Evolutionary conservation across 2,888 invertebrate species (phyloP), one percentile per base, ranked within the genome.

Genomic region (Zygaena filipendulae): DNA sequence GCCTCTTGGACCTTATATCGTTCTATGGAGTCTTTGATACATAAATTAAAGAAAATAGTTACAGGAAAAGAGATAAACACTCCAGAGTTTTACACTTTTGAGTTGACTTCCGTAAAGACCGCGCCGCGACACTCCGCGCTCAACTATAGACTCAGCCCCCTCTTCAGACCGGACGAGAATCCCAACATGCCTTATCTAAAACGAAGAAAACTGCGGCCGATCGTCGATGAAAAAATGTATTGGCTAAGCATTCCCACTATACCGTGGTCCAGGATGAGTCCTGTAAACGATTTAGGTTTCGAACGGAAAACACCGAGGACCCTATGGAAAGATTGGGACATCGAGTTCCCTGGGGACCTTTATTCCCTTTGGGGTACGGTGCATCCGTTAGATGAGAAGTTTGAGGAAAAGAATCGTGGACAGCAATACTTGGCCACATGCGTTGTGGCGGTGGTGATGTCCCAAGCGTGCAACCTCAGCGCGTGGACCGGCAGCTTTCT

Each of bases 341-440:
- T 88, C 2, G 88, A 90, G 49, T 86, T 87, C 39, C 81, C 83
- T 2, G 82, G 84, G 2, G 87, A 86, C 35, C 57, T 90, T 1
- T 89, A 77, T 66, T 87, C 89, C 0, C 57, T 90, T 1, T 84
- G 86, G 82, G 87, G 88, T 1, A 81, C 80, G 16, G 47, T 88
- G 9, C 86, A 87, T 61, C 86, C 87, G 3, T 57, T 72, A 27
- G 84, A 86, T 18, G 44, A 54, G 0, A 77, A 74, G 38, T 90
- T 90, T 50, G 61, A 69, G 0, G 52, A 58, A 8, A 45, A 50
- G 2, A 56, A 80, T 23, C 81, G 87, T 3, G 87, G 87, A 0
- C 86, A 85, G 40, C 90, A 90, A 49, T 81, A 82, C 21, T 59
- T 83, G 24, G 84, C 84, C 7, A 84, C 84, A 14, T 82, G 82